phyloP scores from a whole-genome alignment of 2,113 vertebrate species.

The Calidris pugnax region DNA sequence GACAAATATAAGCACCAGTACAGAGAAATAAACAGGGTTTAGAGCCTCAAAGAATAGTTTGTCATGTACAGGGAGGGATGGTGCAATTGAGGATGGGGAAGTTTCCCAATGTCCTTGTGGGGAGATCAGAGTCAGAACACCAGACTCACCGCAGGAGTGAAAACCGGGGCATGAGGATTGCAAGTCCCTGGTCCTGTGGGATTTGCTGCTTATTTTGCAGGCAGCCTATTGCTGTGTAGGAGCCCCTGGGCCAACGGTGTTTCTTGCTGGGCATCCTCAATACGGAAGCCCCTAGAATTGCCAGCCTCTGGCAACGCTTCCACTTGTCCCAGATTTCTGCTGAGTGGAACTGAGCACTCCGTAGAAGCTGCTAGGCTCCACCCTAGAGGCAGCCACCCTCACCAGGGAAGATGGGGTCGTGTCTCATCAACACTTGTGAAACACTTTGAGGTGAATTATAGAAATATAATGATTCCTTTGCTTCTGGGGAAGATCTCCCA shows the following conservation, averaged over 20 bases:
- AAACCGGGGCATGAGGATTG: neutral
- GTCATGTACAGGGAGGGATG: neutral
- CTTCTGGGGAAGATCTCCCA: neutral
- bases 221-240: neutral
- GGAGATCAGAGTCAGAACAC: neutral
- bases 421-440: neutral
- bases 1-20: neutral
- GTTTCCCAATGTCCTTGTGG: neutral
- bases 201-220: neutral
- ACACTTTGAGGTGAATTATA: neutral
- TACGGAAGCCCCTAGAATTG: neutral
- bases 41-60: neutral
- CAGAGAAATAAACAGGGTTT: neutral
- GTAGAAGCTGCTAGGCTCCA: neutral
- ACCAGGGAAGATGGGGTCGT: neutral
- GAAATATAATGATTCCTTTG: neutral
- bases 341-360: fast-evolving
- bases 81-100: fast-evolving
- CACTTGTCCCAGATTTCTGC: neutral
- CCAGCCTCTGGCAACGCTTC: neutral
- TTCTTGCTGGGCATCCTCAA: neutral
- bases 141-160: fast-evolving
- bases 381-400: neutral
- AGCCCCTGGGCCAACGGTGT: neutral
- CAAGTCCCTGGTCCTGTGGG: neutral